Percentiles rank a stretch among this genome's conserved stretches.
Conservation (phyloP, 2,113 vertebrate genomes). For the Lagopus leucura region DNA sequence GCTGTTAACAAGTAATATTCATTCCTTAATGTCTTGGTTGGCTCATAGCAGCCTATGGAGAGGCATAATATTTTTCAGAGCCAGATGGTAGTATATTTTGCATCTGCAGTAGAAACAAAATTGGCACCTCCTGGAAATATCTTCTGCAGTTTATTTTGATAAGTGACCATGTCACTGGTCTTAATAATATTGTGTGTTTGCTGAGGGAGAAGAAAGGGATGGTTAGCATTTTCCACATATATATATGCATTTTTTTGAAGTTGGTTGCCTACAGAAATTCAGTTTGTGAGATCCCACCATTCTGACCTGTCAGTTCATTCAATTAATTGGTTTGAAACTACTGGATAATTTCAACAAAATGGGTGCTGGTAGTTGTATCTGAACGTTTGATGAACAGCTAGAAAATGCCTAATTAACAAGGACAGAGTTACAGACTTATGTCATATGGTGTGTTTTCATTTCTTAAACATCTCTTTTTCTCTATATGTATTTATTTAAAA, state of each 20-base stretch:
- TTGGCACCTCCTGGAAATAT: neutral
- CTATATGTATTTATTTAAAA: neutral
- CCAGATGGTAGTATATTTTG: slow-evolving; percentile 43
- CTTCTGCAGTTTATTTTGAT: neutral
- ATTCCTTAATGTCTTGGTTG: neutral
- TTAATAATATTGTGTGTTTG: neutral
- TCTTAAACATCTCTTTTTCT: neutral
- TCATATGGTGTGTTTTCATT: neutral
- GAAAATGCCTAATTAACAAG: neutral
- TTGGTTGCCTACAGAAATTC: neutral
- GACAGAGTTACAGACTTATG: neutral
- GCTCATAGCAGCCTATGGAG: slow-evolving; percentile 8
- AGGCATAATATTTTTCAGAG: slow-evolving; percentile 40
- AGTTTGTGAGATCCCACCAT: neutral
- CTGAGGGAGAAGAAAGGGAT: neutral
- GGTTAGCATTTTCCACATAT: neutral
- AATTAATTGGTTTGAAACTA: neutral
- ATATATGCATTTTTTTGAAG: neutral
- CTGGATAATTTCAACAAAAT: neutral
- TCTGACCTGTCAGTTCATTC: neutral
- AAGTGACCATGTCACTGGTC: neutral
- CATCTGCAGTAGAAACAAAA: slow-evolving; percentile 8
- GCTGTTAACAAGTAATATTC: neutral
- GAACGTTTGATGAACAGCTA: neutral
- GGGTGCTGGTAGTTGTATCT: neutral